A percentile compares a stretch with the other conserved stretches of the same genome.
Evolutionary conservation across 2,888 invertebrate species (phyloP).

Genomic region (Philopedon plagiatum): DNA sequence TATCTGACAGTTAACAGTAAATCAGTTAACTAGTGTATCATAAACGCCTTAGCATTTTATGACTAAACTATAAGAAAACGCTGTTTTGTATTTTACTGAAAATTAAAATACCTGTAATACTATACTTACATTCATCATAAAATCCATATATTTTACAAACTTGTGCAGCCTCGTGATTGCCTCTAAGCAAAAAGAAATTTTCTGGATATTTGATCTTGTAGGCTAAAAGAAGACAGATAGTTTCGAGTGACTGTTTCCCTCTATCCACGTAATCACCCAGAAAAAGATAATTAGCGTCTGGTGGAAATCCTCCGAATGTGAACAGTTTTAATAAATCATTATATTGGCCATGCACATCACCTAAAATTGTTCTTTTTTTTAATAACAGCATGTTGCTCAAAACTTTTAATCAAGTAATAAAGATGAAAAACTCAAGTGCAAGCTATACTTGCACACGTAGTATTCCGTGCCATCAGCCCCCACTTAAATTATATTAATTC

Average conservation of each 20-base stretch:
- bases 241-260: conserved; percentile 77
- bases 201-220: conserved; percentile 81
- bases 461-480: too few relatives aligned
- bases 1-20: too few relatives aligned
- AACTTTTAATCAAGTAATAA: too few relatives aligned
- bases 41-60: too few relatives aligned
- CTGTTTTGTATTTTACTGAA: not conserved
- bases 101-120: not conserved
- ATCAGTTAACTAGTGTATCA: too few relatives aligned
- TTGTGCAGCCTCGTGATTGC: conserved; percentile 78
- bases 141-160: conserved; percentile 78
- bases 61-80: too few relatives aligned
- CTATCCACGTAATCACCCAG: conserved; percentile 76
- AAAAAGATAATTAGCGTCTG: conserved; percentile 78
- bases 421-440: too few relatives aligned
- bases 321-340: conserved; percentile 75
- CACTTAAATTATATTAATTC: too few relatives aligned
- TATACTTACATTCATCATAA: conserved; percentile 74
- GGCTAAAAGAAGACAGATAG: conserved; percentile 76
- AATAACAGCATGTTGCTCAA: too few relatives aligned
- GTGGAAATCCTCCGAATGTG: conserved; percentile 78
- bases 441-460: too few relatives aligned
- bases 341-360: conserved; percentile 78
- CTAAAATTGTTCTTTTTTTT: too few relatives aligned
- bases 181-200: conserved; percentile 77